Base-by-base conservation (phyloP, 2,113 vertebrate species). In the Lichenostomus cassidix region DNA sequence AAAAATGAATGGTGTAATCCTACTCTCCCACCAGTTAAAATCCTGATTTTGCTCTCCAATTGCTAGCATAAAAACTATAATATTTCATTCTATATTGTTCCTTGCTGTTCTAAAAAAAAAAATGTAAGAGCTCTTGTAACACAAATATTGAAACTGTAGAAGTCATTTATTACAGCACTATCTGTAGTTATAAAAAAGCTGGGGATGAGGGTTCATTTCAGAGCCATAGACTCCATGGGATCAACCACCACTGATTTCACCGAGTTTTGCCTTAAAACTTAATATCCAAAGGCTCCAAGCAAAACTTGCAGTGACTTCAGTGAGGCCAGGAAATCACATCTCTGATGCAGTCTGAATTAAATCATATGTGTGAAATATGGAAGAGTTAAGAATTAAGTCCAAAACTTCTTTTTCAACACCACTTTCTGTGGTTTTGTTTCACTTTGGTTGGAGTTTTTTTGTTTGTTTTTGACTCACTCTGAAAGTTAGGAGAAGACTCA, bases 1-100 rank as follows among this genome's bases (percentile, higher is more conserved):
- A 76, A 87, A 74, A 96, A 94, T 44, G 68, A 96, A 87, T 55
- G 39, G 73, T 81, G 31, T 46, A 65, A 70, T 74, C 55, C 68
- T n/a, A 18, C 31, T 14, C 23, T 33, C 8, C 5, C 33, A 64
- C n/a, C 19, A 24, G 1, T 74, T 89, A 87, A 64, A 95, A 90
- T 83, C 46, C 23, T 46, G 4, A 16, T 27, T 87, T 92, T 94
- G 47, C 59, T 88, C 64, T 86, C n/a, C 22, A 70, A 15, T 6
- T 92, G n/a, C 41, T 68, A 91, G 53, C 31, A 46, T 56, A 69
- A 82, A 75, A 80, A 22, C 23, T 9, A 7, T 18, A 79, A 69
- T 46, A 64, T 67, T 77, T 88, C 33, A 92, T 69, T 37, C 22
- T 33, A 39, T 16, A 71, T 35, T 89, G 53, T 79, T 95, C 76